phyloP scores from a whole-genome alignment of 1,140 invertebrate species.

The Zaprionus ornatus region DNA sequence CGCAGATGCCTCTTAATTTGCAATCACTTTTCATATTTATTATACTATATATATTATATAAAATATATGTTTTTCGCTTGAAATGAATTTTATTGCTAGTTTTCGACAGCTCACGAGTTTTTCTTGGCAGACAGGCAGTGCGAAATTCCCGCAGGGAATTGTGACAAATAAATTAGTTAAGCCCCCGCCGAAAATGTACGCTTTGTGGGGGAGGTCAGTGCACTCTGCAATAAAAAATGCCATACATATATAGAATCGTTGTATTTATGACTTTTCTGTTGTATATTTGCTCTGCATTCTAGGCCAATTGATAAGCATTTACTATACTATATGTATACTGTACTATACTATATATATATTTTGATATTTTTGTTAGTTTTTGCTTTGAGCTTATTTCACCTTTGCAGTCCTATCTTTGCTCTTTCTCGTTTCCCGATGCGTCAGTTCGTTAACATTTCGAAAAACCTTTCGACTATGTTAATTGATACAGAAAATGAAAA shows the following conservation, averaged over 20 bases:
- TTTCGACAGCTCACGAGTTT: slow-evolving; percentile 64
- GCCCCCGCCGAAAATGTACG: neutral
- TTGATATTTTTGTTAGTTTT: slow-evolving; percentile 10
- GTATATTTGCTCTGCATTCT: neutral
- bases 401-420: neutral
- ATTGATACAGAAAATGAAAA: slow-evolving; percentile 8
- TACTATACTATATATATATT: neutral
- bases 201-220: slow-evolving; percentile 63
- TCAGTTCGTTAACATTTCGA: slow-evolving; percentile 22
- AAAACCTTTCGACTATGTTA: slow-evolving; percentile 7
- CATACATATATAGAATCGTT: neutral
- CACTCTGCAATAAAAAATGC: slow-evolving; percentile 27
- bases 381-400: slow-evolving; percentile 1
- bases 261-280: slow-evolving; percentile 9
- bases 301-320: slow-evolving; percentile 36
- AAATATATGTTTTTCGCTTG: slow-evolving; percentile 8
- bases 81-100: slow-evolving; percentile 44
- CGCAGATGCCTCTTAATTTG: slow-evolving; percentile 5
- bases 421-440: neutral
- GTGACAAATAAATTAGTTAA: slow-evolving; percentile 23
- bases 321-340: neutral
- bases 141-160: neutral
- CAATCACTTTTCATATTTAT: slow-evolving; percentile 25
- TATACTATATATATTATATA: slow-evolving; percentile 20
- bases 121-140: slow-evolving; percentile 54